phyloP scores from a whole-genome alignment of 23 tunicate species.

The Diplosoma virens region DNA sequence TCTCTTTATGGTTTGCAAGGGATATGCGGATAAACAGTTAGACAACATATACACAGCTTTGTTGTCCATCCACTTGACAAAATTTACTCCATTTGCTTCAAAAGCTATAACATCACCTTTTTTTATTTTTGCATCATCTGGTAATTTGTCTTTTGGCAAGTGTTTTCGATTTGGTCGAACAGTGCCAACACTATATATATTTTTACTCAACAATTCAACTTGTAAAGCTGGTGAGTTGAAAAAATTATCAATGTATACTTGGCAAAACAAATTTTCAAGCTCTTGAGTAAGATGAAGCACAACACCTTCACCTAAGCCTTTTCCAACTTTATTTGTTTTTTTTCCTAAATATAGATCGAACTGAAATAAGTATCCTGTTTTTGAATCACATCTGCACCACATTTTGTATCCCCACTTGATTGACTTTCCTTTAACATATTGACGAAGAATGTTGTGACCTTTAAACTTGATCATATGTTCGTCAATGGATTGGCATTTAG shows the following conservation, averaged over 20 bases:
- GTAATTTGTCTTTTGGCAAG: background rate
- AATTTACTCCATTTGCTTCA: constrained; percentile 4
- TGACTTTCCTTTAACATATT: constrained; percentile 16
- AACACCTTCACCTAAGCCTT: constrained; percentile 14
- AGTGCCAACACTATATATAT: background rate
- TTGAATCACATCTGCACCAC: constrained; percentile 21
- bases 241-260: constrained; percentile 12
- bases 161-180: background rate
- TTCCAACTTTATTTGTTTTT: background rate
- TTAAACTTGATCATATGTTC: constrained; percentile 21
- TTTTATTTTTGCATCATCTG: background rate
- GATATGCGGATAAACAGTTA: constrained; percentile 5
- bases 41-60: constrained; percentile 16
- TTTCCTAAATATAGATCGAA: constrained; percentile 8
- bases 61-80: constrained; percentile 7
- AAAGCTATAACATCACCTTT: background rate
- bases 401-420: constrained; percentile 18
- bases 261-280: background rate
- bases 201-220: background rate
- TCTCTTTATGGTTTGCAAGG: background rate
- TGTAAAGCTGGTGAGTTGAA: constrained; percentile 13
- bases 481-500: constrained; percentile 2
- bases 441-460: constrained; percentile 4
- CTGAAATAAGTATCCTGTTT: constrained; percentile 1
- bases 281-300: constrained; percentile 6